Evolutionary conservation across 2,797 vertebrate genomes (phyloP).

Genomic region (Alauda arvensis): DNA sequence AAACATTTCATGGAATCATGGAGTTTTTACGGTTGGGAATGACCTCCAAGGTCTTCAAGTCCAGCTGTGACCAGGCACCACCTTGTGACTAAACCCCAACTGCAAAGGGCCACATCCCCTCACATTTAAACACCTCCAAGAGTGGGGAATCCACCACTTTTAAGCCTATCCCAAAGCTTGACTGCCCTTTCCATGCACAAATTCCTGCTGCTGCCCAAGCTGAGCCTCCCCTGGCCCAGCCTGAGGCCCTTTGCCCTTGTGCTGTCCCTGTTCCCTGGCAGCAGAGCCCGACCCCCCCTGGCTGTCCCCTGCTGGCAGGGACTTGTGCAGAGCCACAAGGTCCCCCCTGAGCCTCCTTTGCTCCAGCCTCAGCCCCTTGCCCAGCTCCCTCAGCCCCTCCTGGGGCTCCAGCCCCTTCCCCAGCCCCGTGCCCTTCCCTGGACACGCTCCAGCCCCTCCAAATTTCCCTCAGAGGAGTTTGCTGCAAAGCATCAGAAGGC

Average conservation of each 20-base stretch:
- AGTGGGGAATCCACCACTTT: accelerated
- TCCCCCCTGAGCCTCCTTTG: neutral
- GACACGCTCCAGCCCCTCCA: neutral
- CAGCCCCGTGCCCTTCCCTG: neutral
- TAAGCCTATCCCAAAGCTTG: accelerated
- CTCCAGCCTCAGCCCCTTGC: neutral
- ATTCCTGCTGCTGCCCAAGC: neutral
- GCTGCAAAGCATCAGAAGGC: neutral
- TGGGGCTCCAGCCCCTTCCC: neutral
- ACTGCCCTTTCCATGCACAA: accelerated
- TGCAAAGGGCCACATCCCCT: neutral
- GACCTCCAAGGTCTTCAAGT: neutral
- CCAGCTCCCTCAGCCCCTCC: neutral
- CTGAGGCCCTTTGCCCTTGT: neutral
- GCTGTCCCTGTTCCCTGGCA: neutral
- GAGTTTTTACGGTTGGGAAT: neutral
- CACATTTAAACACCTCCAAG: neutral
- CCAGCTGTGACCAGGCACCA: neutral
- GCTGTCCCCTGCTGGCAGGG: neutral
- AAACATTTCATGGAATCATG: neutral
- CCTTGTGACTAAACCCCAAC: neutral
- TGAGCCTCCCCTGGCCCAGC: neutral
- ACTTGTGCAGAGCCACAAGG: neutral
- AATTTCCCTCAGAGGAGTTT: neutral
- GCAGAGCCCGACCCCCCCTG: neutral